phyloP scores from a whole-genome alignment of 2,797 vertebrate genomes.

The Holocentrus rufus region DNA sequence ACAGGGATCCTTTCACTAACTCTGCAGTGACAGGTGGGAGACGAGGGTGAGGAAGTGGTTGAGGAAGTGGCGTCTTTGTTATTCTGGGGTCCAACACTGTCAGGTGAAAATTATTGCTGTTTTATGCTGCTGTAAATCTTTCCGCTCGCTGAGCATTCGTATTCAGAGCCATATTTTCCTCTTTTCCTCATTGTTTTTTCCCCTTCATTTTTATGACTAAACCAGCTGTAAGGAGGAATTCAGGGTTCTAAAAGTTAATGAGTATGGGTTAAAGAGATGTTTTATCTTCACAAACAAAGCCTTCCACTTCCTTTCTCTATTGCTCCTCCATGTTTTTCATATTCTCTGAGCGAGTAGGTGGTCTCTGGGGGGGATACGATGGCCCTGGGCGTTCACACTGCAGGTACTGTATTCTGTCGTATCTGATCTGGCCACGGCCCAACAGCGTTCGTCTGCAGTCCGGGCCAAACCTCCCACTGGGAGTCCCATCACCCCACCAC shows the following conservation, averaged over 20 bases:
- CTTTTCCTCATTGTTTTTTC: background rate
- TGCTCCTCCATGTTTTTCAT: constrained; percentile 38
- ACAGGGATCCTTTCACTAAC: background rate
- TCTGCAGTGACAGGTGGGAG: background rate
- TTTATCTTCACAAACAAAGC: constrained; percentile 43
- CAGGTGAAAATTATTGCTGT: background rate
- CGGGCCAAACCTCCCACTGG: constrained; percentile 38
- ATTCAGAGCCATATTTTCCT: background rate
- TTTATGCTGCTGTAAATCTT: background rate
- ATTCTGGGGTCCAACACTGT: background rate
- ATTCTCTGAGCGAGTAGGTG: constrained; percentile 49
- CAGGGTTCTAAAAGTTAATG: constrained; percentile 3
- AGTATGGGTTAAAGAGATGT: constrained; percentile 22
- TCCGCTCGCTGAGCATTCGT: background rate
- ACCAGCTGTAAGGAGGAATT: background rate
- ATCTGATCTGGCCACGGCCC: constrained; percentile 75
- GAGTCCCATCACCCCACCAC: constrained; percentile 39
- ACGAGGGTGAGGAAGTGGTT: background rate
- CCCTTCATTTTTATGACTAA: constrained; percentile 14
- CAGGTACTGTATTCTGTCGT: constrained; percentile 65
- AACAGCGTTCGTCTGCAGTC: constrained; percentile 37
- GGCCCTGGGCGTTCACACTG: constrained; percentile 54
- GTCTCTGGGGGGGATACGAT: constrained; percentile 48
- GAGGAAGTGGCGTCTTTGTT: background rate
- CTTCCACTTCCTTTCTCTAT: constrained; percentile 40